Conservation (phyloP, 2,797 vertebrate genomes). For the Cossypha caffra region DNA sequence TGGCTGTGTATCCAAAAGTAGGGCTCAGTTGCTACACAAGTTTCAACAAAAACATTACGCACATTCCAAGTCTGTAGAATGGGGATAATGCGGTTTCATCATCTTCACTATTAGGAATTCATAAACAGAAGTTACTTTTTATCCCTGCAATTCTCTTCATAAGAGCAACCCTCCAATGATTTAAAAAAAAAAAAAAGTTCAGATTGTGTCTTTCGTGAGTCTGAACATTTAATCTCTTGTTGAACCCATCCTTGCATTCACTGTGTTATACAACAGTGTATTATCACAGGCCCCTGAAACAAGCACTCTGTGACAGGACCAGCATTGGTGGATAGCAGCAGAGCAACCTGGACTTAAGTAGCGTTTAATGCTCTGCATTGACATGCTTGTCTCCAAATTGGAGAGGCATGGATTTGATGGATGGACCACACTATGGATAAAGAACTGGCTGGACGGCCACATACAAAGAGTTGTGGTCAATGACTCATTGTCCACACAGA, state of each 20-base stretch:
- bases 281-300: not conserved
- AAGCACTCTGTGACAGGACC: not conserved
- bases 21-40: not conserved
- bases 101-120: not conserved
- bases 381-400: not conserved
- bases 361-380: not conserved
- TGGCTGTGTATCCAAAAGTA: not conserved
- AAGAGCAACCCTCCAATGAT: not conserved
- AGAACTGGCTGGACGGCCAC: not conserved
- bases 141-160: not conserved
- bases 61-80: not conserved
- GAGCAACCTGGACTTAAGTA: not conserved
- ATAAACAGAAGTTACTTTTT: not conserved
- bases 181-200: not conserved
- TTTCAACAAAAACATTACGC: not conserved
- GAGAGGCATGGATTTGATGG: not conserved
- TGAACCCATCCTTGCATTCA: not conserved
- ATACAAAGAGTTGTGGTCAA: not conserved
- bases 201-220: not conserved
- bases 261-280: not conserved
- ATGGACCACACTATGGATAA: not conserved
- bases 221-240: not conserved
- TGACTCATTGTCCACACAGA: fast-evolving
- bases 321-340: not conserved
- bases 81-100: not conserved